Base-by-base conservation (phyloP, 2,113 vertebrate genomes). In the Tamias sibiricus region DNA sequence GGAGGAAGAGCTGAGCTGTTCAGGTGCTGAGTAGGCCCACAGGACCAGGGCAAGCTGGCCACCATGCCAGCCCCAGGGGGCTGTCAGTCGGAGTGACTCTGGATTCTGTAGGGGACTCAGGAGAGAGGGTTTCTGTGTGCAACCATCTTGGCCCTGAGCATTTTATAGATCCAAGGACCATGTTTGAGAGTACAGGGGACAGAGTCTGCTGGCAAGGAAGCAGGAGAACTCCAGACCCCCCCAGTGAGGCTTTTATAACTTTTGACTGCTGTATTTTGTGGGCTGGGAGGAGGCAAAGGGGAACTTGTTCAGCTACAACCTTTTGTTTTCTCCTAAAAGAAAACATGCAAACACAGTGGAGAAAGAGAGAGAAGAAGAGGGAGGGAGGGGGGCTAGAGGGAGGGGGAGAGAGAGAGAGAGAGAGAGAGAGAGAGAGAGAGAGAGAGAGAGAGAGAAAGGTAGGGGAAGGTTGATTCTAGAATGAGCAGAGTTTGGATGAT, bases 1-100 rank as follows among this genome's bases (percentile, higher is more conserved):
- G 98, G 97, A 98, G 94, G 98, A 93, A 98, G 90, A 72, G 64
- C 57, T 6, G 1, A 79, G 83, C 71, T 24, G 5, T 14, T 4
- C 3, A 4, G 84, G 81, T 0, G 10, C 49, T 9, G 8, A 30
- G 93, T 59, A 54, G 13, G 77, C 20, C 30, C 28, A 7, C n/a
- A 4, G 80, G 35, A 16, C 13, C 4, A 76, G 82, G 79, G 87
- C 32, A 79, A 32, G 79, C 17, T 49, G 93, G 89, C 44, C 1
- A 2, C 54, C 0, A 0, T 1, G 9, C 57, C 7, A 30, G 62
- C 88, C 30, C 24, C 52, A 22, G 10, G 28, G 76, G 76, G 47
- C 64, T 66, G 62, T 22, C 14, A 13, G 42, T 2, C 62, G 4
- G 1, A 16, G 37, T 28, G 44, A n/a, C n/a, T 52, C 71, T 42